phyloP scores from a whole-genome alignment of 92 coral and sea anemone species.

The Palythoa grandis region DNA sequence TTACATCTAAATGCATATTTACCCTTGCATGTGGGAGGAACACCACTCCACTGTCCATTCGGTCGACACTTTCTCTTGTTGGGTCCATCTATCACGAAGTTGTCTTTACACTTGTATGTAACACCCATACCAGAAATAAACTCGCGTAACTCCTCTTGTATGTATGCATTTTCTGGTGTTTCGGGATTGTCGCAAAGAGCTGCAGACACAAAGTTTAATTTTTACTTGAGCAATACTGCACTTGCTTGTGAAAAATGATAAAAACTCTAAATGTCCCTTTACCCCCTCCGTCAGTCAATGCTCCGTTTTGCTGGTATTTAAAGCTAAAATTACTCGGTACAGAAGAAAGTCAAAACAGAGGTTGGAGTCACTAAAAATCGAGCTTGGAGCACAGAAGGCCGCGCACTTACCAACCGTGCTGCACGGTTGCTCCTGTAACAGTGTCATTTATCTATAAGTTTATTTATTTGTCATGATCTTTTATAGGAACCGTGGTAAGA shows the following conservation, averaged over 20 bases:
- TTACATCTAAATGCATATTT: not conserved
- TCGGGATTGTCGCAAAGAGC: slow-evolving; percentile 75
- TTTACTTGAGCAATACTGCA: too few species aligned
- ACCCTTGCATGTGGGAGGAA: slow-evolving; percentile 69
- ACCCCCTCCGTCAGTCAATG: too few species aligned
- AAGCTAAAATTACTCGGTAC: too few species aligned
- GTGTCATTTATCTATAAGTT: too few species aligned
- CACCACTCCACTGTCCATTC: slow-evolving; percentile 74
- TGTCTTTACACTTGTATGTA: slow-evolving; percentile 65
- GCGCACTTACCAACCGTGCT: too few species aligned
- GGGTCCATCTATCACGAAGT: slow-evolving; percentile 64
- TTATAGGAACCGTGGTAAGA: too few species aligned
- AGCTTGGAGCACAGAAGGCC: too few species aligned
- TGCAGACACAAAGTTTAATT: not conserved
- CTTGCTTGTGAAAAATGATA: not conserved
- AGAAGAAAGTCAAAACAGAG: too few species aligned
- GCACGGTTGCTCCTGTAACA: too few species aligned
- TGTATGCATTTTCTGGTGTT: slow-evolving; percentile 59
- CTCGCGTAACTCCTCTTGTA: slow-evolving; percentile 55
- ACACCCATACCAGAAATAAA: slow-evolving; percentile 80
- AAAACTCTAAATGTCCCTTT: not conserved
- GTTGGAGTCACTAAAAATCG: too few species aligned
- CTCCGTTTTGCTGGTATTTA: too few species aligned
- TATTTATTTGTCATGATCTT: too few species aligned
- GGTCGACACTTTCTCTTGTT: slow-evolving; percentile 60